phyloP scores from a whole-genome alignment of 2,113 vertebrate species.

The Mastomys natalensis region DNA sequence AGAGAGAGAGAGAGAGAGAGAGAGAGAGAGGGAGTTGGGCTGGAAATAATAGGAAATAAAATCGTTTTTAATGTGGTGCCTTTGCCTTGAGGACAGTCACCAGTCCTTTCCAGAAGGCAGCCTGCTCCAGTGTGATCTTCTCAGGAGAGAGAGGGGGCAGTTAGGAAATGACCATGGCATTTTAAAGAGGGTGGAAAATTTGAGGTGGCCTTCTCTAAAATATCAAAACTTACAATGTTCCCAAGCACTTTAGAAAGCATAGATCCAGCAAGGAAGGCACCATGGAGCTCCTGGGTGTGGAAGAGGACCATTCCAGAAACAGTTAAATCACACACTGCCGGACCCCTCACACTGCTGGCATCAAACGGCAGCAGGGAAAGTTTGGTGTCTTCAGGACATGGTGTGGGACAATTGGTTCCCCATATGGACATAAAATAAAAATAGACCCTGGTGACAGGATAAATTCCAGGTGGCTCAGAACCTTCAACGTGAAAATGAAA shows the following conservation, averaged over 20 bases:
- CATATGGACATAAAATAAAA: conserved; percentile 78
- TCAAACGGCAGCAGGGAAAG: not conserved
- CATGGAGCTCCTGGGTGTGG: not conserved
- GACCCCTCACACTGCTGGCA: not conserved
- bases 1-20: not conserved
- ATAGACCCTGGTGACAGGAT: conserved; percentile 77
- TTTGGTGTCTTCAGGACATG: conserved; percentile 47
- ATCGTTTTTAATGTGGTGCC: not conserved
- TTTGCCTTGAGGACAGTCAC: not conserved
- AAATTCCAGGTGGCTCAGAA: conserved; percentile 78
- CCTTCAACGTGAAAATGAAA: conserved; percentile 55
- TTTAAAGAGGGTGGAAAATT: conserved; percentile 12
- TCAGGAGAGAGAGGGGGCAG: not conserved
- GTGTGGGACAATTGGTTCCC: conserved; percentile 73
- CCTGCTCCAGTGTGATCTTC: not conserved
- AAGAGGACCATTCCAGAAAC: not conserved
- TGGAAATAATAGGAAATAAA: not conserved
- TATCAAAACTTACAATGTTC: not conserved
- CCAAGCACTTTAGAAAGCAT: not conserved
- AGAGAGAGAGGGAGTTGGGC: not conserved
- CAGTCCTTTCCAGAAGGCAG: not conserved
- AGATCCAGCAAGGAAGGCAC: not conserved
- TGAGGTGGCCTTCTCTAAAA: not conserved
- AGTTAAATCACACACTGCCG: not conserved
- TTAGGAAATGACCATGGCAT: not conserved